These are phyloP conservation scores for Euphysa ruthae DNA, from an alignment of 30 jellyfish, hydroid and myxozoan genomes.

Conservation along the genomic window DNA sequence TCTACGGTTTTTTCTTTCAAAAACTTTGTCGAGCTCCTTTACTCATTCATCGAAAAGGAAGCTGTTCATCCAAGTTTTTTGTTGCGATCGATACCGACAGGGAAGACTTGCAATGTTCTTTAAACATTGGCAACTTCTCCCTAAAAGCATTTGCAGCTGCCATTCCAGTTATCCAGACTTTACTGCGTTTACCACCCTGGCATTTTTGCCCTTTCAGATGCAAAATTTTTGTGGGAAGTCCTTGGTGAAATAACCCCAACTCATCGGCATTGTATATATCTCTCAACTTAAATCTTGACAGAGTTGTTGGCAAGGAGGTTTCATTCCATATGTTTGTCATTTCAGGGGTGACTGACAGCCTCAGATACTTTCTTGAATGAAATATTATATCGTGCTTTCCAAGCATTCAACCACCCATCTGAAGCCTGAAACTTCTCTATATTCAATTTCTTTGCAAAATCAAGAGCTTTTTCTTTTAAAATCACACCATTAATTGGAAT, in stretches of 20 bases:
- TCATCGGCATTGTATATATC: slow-evolving; percentile 18
- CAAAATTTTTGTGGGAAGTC: slow-evolving; percentile 10
- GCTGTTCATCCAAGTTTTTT: slow-evolving; percentile 28
- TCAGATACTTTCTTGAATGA: slow-evolving; percentile 16
- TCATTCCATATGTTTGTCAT: slow-evolving; percentile 15
- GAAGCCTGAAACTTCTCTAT: slow-evolving; percentile 25
- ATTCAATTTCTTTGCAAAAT: slow-evolving; percentile 28
- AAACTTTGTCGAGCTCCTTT: slow-evolving; percentile 6
- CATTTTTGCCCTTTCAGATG: slow-evolving; percentile 15
- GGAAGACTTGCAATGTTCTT: slow-evolving; percentile 3
- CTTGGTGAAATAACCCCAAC: slow-evolving; percentile 22
- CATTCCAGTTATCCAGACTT: slow-evolving; percentile 12
- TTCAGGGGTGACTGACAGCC: slow-evolving; percentile 26
- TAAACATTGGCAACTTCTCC: slow-evolving; percentile 21
- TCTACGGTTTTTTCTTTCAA: not conserved
- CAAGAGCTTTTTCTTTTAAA: slow-evolving; percentile 30
- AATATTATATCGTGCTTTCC: slow-evolving; percentile 3
- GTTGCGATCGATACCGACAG: slow-evolving; percentile 31
- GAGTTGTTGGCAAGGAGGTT: not conserved
- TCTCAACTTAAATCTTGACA: not conserved
- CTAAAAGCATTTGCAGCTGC: slow-evolving; percentile 25
- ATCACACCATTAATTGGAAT: slow-evolving; percentile 26
- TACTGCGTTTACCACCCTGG: slow-evolving; percentile 36
- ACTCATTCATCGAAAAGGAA: slow-evolving; percentile 36
- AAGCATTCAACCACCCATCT: slow-evolving; percentile 36